These are phyloP conservation scores for Incurvaria masculella DNA, from an alignment of 2,888 invertebrate genomes.

Conservation along the genomic window DNA sequence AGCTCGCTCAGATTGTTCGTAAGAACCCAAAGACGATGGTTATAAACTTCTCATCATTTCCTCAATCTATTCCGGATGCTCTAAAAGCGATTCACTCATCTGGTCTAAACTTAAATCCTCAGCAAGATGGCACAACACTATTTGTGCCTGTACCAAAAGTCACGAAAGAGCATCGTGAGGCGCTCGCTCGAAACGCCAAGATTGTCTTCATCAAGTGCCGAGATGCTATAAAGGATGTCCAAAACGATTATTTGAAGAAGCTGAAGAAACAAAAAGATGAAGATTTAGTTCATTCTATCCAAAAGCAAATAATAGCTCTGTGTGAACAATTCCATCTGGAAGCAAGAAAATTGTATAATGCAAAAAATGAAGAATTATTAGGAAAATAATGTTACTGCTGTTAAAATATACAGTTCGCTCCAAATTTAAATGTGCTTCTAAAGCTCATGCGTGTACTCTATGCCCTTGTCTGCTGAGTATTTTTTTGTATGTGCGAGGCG, in stretches of 20 bases:
- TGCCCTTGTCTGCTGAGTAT: too few species aligned
- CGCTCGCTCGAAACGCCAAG: conserved; percentile 85
- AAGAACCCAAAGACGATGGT: conserved; percentile 86
- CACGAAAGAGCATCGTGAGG: conserved; percentile 90
- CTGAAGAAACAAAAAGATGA: conserved; percentile 70
- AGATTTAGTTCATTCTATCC: conserved; percentile 65
- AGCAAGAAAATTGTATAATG: conserved; percentile 62
- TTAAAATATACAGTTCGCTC: neutral
- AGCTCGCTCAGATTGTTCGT: conserved; percentile 81
- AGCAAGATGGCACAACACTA: conserved; percentile 90
- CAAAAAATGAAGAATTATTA: conserved; percentile 75
- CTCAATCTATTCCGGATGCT: conserved; percentile 80
- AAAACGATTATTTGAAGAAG: conserved; percentile 68
- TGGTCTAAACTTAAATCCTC: conserved; percentile 90
- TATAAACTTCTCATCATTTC: conserved; percentile 79
- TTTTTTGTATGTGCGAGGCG: too few species aligned
- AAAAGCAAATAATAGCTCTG: conserved; percentile 66
- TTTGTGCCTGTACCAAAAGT: conserved; percentile 89
- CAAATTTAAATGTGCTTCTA: too few species aligned
- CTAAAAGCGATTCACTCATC: conserved; percentile 73
- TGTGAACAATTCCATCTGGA: conserved; percentile 64
- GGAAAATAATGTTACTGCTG: conserved; percentile 41
- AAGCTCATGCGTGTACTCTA: too few species aligned
- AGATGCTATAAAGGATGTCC: conserved; percentile 71
- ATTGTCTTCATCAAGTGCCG: conserved; percentile 74